Evolutionary conservation across 2,888 invertebrate genomes (phyloP).

Genomic region (Sisyra terminalis): DNA sequence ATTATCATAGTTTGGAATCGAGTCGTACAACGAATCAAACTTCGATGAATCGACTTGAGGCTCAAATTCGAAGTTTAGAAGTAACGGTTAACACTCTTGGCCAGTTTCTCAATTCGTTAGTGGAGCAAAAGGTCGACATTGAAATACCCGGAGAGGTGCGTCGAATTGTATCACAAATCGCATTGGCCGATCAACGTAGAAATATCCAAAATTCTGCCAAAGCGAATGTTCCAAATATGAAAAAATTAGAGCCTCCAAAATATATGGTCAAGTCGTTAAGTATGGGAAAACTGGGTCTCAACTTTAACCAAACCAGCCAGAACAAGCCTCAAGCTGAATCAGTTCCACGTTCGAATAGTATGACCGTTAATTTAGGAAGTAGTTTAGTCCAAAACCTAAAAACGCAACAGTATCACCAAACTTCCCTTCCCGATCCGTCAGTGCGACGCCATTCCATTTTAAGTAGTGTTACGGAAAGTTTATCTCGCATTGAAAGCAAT

Average conservation of each 20-base stretch:
- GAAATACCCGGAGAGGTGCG: constrained; percentile 61
- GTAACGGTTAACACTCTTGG: constrained; percentile 57
- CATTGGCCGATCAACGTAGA: constrained; percentile 28
- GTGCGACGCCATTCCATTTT: constrained; percentile 2
- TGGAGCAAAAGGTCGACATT: constrained; percentile 42
- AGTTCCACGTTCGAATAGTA: constrained; percentile 19
- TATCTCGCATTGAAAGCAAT: constrained; percentile 2
- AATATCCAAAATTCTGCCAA: constrained; percentile 19
- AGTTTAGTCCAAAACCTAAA: not conserved
- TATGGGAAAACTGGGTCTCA: constrained; percentile 20
- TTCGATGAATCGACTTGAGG: constrained; percentile 46
- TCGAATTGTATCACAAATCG: constrained; percentile 49
- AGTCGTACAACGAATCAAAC: constrained; percentile 43
- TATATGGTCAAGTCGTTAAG: constrained; percentile 24
- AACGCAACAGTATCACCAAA: not conserved
- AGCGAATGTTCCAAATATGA: constrained; percentile 22
- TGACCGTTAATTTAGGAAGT: constrained; percentile 13
- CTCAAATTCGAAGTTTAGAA: constrained; percentile 55
- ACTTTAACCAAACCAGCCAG: constrained; percentile 11
- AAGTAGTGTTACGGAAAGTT: constrained; percentile 3
- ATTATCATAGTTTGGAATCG: constrained; percentile 47
- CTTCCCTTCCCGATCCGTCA: constrained; percentile 3
- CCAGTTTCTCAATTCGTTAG: constrained; percentile 50
- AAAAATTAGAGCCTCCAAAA: constrained; percentile 17
- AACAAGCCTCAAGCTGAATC: constrained; percentile 9